These are phyloP conservation scores for Meteorus sp. DNA, from an alignment of 1,140 invertebrate species.

Conservation along the genomic window DNA sequence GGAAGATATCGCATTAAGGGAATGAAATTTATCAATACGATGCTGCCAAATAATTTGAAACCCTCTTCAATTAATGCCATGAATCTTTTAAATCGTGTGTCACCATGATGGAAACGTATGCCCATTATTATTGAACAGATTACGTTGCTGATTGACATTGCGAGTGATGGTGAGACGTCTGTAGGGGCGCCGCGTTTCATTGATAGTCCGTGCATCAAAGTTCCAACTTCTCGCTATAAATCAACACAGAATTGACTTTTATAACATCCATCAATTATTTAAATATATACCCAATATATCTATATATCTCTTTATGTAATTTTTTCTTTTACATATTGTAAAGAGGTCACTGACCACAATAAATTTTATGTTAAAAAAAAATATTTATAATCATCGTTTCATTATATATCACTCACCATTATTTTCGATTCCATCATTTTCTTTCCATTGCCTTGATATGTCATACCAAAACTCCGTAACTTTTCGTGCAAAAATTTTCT, in stretches of 20 bases:
- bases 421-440: slow-evolving; percentile 84
- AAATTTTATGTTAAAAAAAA: neutral
- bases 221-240: slow-evolving; percentile 76
- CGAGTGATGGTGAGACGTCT: slow-evolving; percentile 72
- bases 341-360: neutral
- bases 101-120: slow-evolving; percentile 77
- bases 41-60: slow-evolving; percentile 77
- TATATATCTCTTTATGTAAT: neutral
- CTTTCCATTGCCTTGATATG: slow-evolving; percentile 75
- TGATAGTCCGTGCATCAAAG: slow-evolving; percentile 68
- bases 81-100: slow-evolving; percentile 74
- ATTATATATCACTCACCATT: slow-evolving; percentile 64
- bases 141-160: slow-evolving; percentile 86
- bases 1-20: slow-evolving; percentile 75
- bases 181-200: slow-evolving; percentile 65
- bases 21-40: slow-evolving; percentile 69
- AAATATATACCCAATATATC: neutral
- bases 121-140: slow-evolving; percentile 91
- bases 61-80: slow-evolving; percentile 86
- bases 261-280: slow-evolving; percentile 1
- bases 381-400: neutral
- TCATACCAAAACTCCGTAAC: slow-evolving; percentile 88
- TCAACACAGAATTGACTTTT: slow-evolving; percentile 9
- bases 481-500: slow-evolving; percentile 87
- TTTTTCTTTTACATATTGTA: neutral